These are phyloP conservation scores for Emmelina monodactyla DNA, from an alignment of 2,888 invertebrate genomes.

Conservation along the genomic window DNA sequence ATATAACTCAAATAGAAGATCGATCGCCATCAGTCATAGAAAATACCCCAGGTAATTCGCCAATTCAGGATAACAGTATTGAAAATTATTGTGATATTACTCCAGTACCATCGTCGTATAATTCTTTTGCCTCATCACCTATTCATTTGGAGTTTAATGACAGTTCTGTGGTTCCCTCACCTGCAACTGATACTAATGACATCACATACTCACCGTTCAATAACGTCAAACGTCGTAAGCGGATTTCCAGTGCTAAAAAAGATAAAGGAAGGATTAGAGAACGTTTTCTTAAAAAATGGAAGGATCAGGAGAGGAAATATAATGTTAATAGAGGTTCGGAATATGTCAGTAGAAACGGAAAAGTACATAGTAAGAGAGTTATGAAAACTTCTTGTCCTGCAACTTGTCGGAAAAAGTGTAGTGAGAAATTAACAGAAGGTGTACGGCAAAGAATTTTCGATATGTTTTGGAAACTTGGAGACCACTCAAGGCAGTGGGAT, in stretches of 20 bases:
- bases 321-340: conserved; percentile 8
- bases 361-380: conserved; percentile 5
- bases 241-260: conserved; percentile 4
- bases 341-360: conserved; percentile 8
- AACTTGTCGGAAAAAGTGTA: conserved; percentile 8
- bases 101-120: conserved; percentile 4
- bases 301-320: conserved; percentile 6
- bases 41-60: too few relatives aligned
- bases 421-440: conserved; percentile 5
- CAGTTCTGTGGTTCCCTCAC: conserved; percentile 5
- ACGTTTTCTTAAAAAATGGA: conserved; percentile 7
- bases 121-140: conserved; percentile 3
- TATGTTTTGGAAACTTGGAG: conserved; percentile 8
- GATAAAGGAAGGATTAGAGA: conserved; percentile 7
- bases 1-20: too few relatives aligned
- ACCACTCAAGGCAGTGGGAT: conserved; percentile 8
- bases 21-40: too few relatives aligned
- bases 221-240: conserved; percentile 2
- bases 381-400: conserved; percentile 7
- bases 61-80: too few relatives aligned
- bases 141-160: conserved; percentile 3
- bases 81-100: conserved; percentile 2
- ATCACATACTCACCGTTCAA: conserved; percentile 6
- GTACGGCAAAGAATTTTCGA: conserved; percentile 4
- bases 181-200: conserved; percentile 7